Percentiles rank a stretch among this genome's conserved stretches.
Conservation (phyloP, 2,888 invertebrate genomes). For the Drosophila mayaguana region DNA sequence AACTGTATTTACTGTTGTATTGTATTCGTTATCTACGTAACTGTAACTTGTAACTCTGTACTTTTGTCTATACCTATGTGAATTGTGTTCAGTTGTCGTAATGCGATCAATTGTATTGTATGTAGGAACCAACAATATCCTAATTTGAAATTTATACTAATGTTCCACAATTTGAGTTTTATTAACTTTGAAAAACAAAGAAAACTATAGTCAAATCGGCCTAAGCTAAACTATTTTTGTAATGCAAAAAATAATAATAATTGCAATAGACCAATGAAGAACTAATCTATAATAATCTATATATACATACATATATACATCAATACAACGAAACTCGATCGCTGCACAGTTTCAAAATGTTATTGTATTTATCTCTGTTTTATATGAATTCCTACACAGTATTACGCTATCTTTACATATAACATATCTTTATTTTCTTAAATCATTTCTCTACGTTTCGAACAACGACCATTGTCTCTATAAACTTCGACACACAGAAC, state of each 20-base stretch:
- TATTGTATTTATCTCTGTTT: conserved; percentile 37
- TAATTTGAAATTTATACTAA: conserved; percentile 5
- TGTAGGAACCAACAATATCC: conserved; percentile 10
- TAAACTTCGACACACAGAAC: conserved; percentile 58
- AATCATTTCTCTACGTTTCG: conserved; percentile 39
- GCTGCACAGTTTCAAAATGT: conserved; percentile 44
- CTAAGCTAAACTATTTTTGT: conserved; percentile 22
- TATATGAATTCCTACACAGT: conserved; percentile 38
- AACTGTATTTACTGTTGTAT: conserved; percentile 66
- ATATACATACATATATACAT: conserved; percentile 1
- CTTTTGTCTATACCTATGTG: conserved; percentile 36
- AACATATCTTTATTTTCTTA: conserved; percentile 24
- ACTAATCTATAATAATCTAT: not conserved
- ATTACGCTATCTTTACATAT: conserved; percentile 31
- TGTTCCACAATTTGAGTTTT: not conserved
- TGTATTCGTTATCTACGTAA: conserved; percentile 67
- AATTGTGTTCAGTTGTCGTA: conserved; percentile 48
- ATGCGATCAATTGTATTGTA: conserved; percentile 22
- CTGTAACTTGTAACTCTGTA: conserved; percentile 49
- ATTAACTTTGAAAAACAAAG: not conserved
- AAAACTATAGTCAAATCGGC: not conserved
- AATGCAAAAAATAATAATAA: conserved; percentile 1
- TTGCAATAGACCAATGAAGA: conserved; percentile 15
- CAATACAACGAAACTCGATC: conserved; percentile 26
- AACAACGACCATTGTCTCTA: conserved; percentile 69